phyloP scores from a whole-genome alignment of 2,113 vertebrate species.

The Empidonax traillii region DNA sequence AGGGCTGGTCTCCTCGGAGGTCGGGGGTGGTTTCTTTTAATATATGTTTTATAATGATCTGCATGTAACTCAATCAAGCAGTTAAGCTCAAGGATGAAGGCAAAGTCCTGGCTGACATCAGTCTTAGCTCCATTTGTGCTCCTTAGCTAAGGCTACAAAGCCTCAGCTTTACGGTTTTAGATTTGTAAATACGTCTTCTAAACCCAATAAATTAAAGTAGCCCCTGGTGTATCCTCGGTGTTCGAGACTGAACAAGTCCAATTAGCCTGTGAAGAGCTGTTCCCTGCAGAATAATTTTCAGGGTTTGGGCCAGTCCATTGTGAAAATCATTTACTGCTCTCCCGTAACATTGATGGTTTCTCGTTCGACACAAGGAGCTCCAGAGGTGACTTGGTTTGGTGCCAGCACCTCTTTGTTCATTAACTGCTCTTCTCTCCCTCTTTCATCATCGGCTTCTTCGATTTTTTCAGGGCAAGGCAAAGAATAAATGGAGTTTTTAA shows the following conservation, averaged over 20 bases:
- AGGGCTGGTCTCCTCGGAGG: accelerated
- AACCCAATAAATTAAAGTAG: conserved; percentile 31
- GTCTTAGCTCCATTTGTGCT: background rate
- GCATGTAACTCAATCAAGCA: background rate
- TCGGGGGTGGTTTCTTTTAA: background rate
- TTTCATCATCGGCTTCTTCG: background rate
- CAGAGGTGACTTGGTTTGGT: background rate
- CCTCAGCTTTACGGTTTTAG: background rate
- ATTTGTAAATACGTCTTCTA: conserved; percentile 46
- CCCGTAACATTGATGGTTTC: background rate
- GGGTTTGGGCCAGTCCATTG: background rate
- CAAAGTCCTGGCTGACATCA: background rate
- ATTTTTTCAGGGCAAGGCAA: background rate
- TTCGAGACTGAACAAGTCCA: background rate
- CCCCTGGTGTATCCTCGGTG: background rate
- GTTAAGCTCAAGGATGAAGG: conserved; percentile 22
- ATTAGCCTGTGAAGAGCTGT: conserved; percentile 38
- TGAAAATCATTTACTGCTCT: background rate
- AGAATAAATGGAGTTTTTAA: background rate
- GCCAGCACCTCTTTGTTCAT: background rate
- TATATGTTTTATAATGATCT: background rate
- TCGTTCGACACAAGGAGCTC: background rate
- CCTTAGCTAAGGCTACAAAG: conserved; percentile 19
- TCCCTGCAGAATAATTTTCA: conserved; percentile 14
- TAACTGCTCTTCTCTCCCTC: background rate